A percentile compares a stretch with the other conserved stretches of the same genome.
phyloP scores from a whole-genome alignment of 2,797 vertebrate genomes.

The Thunnus albacares region DNA sequence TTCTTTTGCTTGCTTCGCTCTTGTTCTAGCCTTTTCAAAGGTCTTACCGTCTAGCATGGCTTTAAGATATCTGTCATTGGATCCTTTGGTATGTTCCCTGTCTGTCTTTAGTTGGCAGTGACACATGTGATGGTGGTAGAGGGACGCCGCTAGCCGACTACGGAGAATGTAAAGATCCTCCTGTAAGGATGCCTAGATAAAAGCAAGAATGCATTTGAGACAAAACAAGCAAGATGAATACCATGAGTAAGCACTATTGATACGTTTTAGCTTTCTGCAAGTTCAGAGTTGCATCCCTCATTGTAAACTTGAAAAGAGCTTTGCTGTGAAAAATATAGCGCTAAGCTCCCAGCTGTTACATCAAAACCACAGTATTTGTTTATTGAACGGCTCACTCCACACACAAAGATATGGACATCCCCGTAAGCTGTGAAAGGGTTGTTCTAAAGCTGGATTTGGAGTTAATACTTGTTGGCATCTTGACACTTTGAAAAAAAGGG shows the following conservation, averaged over 20 bases:
- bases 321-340: not conserved
- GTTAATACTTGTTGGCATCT: not conserved
- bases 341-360: not conserved
- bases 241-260: not conserved
- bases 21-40: conserved; percentile 36
- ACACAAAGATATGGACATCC: not conserved
- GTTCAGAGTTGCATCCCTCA: not conserved
- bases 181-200: conserved; percentile 12
- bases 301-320: not conserved
- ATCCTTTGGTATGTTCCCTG: conserved; percentile 14
- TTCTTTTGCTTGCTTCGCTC: conserved; percentile 38
- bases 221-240: conserved; percentile 2
- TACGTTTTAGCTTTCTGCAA: not conserved
- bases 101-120: conserved; percentile 17
- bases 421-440: not conserved
- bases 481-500: not conserved
- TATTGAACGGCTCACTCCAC: not conserved
- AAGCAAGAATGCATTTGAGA: not conserved
- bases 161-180: not conserved
- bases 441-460: not conserved
- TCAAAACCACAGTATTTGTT: not conserved
- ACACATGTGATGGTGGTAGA: conserved; percentile 22
- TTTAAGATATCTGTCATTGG: conserved; percentile 32
- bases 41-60: not conserved
- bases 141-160: conserved; percentile 3